phyloP scores from a whole-genome alignment of 1,140 invertebrate genomes.

The Eueides isabella region DNA sequence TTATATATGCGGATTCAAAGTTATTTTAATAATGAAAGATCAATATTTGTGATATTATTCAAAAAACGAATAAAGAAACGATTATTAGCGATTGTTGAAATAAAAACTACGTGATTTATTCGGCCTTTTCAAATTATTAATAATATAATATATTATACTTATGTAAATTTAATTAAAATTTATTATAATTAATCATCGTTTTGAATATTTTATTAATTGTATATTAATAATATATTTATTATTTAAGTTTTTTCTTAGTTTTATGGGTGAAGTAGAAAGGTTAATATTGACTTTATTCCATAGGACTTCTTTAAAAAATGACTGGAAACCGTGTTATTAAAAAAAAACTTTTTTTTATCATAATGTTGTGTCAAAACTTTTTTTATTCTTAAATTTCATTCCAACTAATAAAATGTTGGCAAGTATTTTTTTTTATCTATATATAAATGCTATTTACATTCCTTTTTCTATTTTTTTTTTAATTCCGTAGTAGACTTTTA shows the following conservation, averaged over 20 bases:
- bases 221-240: background rate
- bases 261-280: constrained; percentile 12
- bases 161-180: too few species aligned
- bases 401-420: background rate
- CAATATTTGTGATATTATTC: background rate
- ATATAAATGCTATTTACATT: background rate
- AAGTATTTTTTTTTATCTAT: background rate
- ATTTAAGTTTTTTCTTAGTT: constrained; percentile 6
- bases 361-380: too few species aligned
- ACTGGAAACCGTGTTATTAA: too few species aligned
- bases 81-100: background rate
- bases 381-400: background rate
- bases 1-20: too few species aligned
- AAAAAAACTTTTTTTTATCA: too few species aligned
- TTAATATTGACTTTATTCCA: background rate
- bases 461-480: background rate
- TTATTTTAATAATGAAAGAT: background rate
- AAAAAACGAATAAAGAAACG: constrained; percentile 5
- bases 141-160: background rate
- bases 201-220: background rate
- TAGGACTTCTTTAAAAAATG: too few species aligned
- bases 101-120: constrained; percentile 6
- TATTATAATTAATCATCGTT: background rate
- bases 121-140: constrained; percentile 20
- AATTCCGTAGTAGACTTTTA: constrained; percentile 3